Evolutionary conservation across 2,888 invertebrate genomes (phyloP).

Genomic region (Patella ulyssiponensis): DNA sequence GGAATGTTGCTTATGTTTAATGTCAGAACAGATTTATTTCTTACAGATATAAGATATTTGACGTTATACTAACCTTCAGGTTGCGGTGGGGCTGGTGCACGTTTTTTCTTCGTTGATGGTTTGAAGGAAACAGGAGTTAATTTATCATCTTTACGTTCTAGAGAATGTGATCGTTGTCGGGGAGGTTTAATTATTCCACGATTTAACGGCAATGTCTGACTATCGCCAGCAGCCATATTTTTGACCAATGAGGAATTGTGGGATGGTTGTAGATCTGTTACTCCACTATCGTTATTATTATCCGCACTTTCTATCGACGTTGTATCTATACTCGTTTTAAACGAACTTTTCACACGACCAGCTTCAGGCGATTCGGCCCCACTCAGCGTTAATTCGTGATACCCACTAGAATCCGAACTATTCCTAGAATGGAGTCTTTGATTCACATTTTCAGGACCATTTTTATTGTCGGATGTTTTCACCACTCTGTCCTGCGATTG

Average conservation of each 20-base stretch:
- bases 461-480: neutral
- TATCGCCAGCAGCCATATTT: constrained; percentile 23
- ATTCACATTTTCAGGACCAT: constrained; percentile 5
- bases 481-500: constrained; percentile 37
- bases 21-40: too few relatives aligned
- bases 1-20: too few relatives aligned
- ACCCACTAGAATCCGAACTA: constrained; percentile 82
- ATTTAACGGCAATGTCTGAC: constrained; percentile 35
- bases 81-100: constrained; percentile 59
- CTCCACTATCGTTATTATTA: constrained; percentile 54
- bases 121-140: constrained; percentile 23
- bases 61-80: constrained; percentile 14
- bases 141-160: constrained; percentile 21
- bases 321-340: constrained; percentile 56
- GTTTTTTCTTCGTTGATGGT: constrained; percentile 51
- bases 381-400: constrained; percentile 79
- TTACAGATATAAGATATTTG: too few relatives aligned
- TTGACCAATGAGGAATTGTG: constrained; percentile 16
- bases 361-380: constrained; percentile 69
- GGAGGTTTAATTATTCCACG: constrained; percentile 14
- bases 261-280: constrained; percentile 38
- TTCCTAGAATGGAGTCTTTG: constrained; percentile 77
- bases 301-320: constrained; percentile 58
- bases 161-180: constrained; percentile 15
- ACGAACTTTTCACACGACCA: constrained; percentile 38